Conservation (phyloP, 1,140 invertebrate genomes). For the Atta cephalotes region DNA sequence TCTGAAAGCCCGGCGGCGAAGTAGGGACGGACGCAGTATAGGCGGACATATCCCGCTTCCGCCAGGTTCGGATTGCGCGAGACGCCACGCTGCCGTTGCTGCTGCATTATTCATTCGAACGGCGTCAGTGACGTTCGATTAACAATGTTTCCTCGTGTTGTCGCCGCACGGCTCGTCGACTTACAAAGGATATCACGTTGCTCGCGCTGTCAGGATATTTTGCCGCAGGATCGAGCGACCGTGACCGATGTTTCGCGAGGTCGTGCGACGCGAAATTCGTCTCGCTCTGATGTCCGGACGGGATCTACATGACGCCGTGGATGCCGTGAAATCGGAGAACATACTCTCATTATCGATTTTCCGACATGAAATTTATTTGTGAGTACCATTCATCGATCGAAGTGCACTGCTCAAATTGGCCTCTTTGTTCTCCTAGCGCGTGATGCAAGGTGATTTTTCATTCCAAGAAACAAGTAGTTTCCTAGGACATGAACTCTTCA, state of each 20-base stretch:
- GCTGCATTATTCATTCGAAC: conserved; percentile 69
- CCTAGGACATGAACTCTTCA: background rate
- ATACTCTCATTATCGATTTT: conserved; percentile 46
- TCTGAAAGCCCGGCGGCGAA: conserved; percentile 46
- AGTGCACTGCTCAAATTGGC: background rate
- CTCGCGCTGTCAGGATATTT: conserved; percentile 57
- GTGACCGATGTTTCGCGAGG: conserved; percentile 54
- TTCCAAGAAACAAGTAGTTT: background rate
- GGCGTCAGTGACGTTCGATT: conserved; percentile 64
- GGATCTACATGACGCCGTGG: conserved; percentile 8
- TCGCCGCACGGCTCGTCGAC: conserved; percentile 56
- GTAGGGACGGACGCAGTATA: conserved; percentile 46
- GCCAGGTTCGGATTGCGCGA: conserved; percentile 62
- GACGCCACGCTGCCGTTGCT: conserved; percentile 43
- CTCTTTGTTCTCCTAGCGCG: background rate
- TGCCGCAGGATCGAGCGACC: conserved; percentile 59
- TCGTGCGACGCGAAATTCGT: conserved; percentile 52
- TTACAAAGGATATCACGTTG: conserved; percentile 65
- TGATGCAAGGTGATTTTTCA: background rate
- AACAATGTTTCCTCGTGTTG: conserved; percentile 67
- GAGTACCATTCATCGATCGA: conserved; percentile 9
- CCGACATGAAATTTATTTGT: conserved; percentile 20
- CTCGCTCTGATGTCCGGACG: conserved; percentile 20
- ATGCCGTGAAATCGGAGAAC: conserved; percentile 52
- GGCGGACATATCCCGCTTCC: conserved; percentile 45